Evolutionary conservation across 2,113 vertebrate species (phyloP), one percentile per base, ranked within the genome.

Genomic region (Callipepla californica): DNA sequence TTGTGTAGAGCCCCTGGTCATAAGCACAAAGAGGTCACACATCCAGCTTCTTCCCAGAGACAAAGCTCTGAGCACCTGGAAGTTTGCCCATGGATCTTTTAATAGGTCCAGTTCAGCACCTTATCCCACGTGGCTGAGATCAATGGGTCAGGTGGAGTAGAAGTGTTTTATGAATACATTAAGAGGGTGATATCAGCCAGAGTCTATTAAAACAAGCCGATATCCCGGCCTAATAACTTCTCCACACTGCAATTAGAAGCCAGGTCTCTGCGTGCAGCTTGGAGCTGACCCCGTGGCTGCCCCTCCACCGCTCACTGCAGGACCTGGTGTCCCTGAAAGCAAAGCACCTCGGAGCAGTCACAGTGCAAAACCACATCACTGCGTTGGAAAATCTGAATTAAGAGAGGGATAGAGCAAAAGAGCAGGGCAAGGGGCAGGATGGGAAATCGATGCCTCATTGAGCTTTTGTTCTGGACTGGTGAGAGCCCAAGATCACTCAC

Each of bases 211-310:
- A 93, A 94, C 30, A 40, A 85, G 75, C 14, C 40, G 61, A 86
- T 23, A 10, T 57, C n/a, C 40, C 69, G 23, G 40, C 13, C 30
- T 82, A 94, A 93, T 32, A 51, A 11, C 38, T 40, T 55, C 80
- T 80, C 75, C 40, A 44, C 42, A 18, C 45, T 13, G 0, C 85
- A 59, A 62, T 70, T 42, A 51, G 40, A 82, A 76, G 40, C 5
- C 3, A 57, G 21, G 9, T 36, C 1, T 66, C 48, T 1, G 0
- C 13, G 25, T 4, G 2, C 3, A 5, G 44, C 9, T 38, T 21
- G 8, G 32, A 22, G 67, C 67, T 55, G 67, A 59, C 40, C 70
- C 83, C 23, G 34, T 72, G 67, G 36, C 68, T 50, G 32, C 19
- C 34, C 67, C 77, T 80, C 62, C 34, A 61, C 45, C 16, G 2